Evolutionary conservation across 1,140 invertebrate genomes (phyloP).

Genomic region (Panonychus citri): DNA sequence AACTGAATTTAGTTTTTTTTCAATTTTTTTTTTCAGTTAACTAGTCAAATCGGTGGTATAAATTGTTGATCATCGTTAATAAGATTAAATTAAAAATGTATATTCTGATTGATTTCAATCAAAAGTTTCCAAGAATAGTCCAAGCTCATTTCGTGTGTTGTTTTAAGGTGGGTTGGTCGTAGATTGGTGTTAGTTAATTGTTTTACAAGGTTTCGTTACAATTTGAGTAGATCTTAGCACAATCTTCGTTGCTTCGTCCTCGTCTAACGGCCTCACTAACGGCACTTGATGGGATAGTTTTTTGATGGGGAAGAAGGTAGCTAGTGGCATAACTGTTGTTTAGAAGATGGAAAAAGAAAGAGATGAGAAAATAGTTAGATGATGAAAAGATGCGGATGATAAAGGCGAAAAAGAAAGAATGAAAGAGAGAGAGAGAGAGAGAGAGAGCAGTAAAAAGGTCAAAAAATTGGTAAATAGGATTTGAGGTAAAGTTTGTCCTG

Average conservation of each 20-base stretch:
- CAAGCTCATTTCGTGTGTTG: too few species aligned
- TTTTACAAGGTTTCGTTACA: slow-evolving; percentile 1
- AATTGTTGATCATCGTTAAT: too few species aligned
- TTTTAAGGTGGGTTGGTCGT: too few species aligned
- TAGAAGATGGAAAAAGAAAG: background rate
- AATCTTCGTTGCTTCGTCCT: slow-evolving; percentile 57
- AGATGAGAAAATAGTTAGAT: background rate
- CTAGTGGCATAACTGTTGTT: slow-evolving; percentile 57
- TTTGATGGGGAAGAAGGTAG: slow-evolving; percentile 45
- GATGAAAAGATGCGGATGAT: too few species aligned
- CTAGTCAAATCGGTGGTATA: too few species aligned
- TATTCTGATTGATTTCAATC: too few species aligned
- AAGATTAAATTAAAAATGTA: too few species aligned
- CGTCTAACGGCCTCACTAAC: slow-evolving; percentile 42
- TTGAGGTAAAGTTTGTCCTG: background rate
- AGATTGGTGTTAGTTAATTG: background rate
- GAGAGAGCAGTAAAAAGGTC: background rate
- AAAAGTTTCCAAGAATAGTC: too few species aligned
- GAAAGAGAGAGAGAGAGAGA: background rate
- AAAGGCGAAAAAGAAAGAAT: background rate
- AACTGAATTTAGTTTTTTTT: too few species aligned
- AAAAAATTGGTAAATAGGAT: background rate
- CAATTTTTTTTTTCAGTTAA: too few species aligned
- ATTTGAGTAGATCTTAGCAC: slow-evolving; percentile 18
- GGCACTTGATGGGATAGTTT: slow-evolving; percentile 36